Evolutionary conservation across 2,797 vertebrate genomes (phyloP).

Genomic region (Lepus oiostolus): DNA sequence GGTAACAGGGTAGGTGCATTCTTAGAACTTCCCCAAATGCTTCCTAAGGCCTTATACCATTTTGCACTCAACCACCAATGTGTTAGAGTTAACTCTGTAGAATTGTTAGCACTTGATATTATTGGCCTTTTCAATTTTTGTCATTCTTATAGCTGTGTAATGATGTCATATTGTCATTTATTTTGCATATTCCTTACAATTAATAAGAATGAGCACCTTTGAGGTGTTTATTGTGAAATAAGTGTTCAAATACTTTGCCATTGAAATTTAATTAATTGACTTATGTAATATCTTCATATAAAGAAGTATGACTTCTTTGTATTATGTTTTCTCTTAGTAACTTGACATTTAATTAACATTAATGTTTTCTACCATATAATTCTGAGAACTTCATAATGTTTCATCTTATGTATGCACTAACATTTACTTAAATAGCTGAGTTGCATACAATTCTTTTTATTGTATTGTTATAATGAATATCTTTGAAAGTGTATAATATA

Average conservation of each 20-base stretch:
- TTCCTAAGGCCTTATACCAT: not conserved
- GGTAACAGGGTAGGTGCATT: not conserved
- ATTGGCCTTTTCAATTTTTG: not conserved
- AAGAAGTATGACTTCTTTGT: not conserved
- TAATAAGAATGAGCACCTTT: not conserved
- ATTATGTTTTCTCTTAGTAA: not conserved
- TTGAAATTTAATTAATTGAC: not conserved
- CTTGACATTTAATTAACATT: not conserved
- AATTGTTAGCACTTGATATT: not conserved
- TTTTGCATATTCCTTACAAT: not conserved
- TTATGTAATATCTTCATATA: not conserved
- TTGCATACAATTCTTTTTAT: not conserved
- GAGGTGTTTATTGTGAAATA: not conserved
- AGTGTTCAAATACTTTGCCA: slow-evolving; percentile 29
- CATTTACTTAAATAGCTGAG: slow-evolving; percentile 17
- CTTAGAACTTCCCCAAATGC: not conserved
- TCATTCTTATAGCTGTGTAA: not conserved
- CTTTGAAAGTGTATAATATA: slow-evolving; percentile 4
- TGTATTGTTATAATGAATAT: not conserved
- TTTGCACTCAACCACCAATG: not conserved
- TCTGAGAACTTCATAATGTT: not conserved
- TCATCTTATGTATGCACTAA: not conserved
- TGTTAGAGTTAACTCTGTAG: not conserved
- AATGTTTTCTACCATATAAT: not conserved
- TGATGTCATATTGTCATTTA: not conserved